These are phyloP conservation scores for Drosophila austrosaltans DNA, from an alignment of 2,888 invertebrate genomes.

Conservation along the genomic window DNA sequence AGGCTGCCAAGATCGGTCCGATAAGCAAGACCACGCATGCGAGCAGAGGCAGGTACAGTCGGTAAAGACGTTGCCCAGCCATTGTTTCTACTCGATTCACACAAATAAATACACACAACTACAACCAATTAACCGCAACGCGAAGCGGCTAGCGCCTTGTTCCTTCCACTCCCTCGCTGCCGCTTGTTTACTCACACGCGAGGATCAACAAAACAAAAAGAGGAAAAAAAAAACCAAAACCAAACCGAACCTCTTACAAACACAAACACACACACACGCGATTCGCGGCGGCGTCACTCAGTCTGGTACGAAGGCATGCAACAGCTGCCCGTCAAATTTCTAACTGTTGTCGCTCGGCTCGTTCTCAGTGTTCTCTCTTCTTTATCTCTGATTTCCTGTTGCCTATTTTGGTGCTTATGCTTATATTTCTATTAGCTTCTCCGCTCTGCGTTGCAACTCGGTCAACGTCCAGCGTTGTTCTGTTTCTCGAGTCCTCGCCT, in stretches of 20 bases:
- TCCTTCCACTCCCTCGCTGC: conserved; percentile 17
- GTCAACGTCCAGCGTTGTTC: conserved; percentile 75
- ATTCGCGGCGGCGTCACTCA: conserved; percentile 54
- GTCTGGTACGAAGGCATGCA: conserved; percentile 69
- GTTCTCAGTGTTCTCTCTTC: conserved; percentile 24
- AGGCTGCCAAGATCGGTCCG: conserved; percentile 33
- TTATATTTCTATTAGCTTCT: conserved; percentile 25
- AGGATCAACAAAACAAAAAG: conserved; percentile 58
- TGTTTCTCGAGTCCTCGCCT: conserved; percentile 50
- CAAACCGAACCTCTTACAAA: no score
- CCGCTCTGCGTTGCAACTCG: conserved; percentile 70
- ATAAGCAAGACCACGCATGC: conserved; percentile 27
- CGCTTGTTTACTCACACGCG: conserved; percentile 46
- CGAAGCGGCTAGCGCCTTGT: conserved; percentile 8
- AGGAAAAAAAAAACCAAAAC: conserved; percentile 55
- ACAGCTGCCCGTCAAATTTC: conserved; percentile 68
- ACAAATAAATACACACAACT: neutral
- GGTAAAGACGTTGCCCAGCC: conserved; percentile 27
- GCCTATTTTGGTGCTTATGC: neutral
- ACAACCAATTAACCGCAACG: conserved; percentile 7
- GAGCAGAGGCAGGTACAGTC: conserved; percentile 32
- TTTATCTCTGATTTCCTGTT: neutral
- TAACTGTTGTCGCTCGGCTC: conserved; percentile 17
- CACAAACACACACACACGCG: conserved; percentile 35
- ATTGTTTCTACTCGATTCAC: conserved; percentile 23